Percentiles rank a stretch among this genome's conserved stretches.
phyloP scores from a whole-genome alignment of 2,888 invertebrate species.

The Euspilapteryx auroguttella region DNA sequence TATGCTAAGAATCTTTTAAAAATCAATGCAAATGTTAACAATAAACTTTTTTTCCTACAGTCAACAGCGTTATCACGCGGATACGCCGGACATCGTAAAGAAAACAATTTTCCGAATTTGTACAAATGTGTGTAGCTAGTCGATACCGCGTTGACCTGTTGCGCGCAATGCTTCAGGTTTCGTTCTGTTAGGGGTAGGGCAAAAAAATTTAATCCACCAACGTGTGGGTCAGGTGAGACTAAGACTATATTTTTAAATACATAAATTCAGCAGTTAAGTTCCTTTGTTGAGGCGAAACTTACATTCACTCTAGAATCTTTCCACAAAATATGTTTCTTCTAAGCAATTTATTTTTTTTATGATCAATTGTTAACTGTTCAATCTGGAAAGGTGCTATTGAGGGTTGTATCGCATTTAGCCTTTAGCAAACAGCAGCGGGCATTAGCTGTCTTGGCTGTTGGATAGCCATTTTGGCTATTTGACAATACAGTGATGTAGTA shows the following conservation, averaged over 20 bases:
- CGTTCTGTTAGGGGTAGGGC: constrained; percentile 58
- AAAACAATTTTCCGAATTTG: constrained; percentile 40
- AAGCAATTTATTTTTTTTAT: too few relatives aligned
- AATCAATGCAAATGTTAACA: constrained; percentile 46
- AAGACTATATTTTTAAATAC: constrained; percentile 49
- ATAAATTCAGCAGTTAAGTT: too few relatives aligned
- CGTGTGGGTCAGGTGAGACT: constrained; percentile 57
- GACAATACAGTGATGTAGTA: too few relatives aligned
- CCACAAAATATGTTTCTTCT: too few relatives aligned
- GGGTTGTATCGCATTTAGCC: too few relatives aligned
- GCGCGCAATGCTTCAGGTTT: constrained; percentile 63
- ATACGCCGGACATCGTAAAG: constrained; percentile 50
- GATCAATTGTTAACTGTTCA: too few relatives aligned
- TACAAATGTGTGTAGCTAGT: constrained; percentile 55
- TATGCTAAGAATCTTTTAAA: constrained; percentile 48
- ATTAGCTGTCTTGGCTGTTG: too few relatives aligned
- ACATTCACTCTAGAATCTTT: too few relatives aligned
- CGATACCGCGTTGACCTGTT: constrained; percentile 55
- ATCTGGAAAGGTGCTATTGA: too few relatives aligned
- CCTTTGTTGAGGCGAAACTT: too few relatives aligned
- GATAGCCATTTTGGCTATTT: too few relatives aligned
- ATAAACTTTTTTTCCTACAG: constrained; percentile 59
- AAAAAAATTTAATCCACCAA: constrained; percentile 35
- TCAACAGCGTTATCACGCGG: constrained; percentile 55
- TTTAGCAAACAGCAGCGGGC: too few relatives aligned